Percentiles rank a stretch among this genome's conserved stretches.
Conservation (phyloP, 2,113 vertebrate genomes). For the Haemorhous mexicanus region DNA sequence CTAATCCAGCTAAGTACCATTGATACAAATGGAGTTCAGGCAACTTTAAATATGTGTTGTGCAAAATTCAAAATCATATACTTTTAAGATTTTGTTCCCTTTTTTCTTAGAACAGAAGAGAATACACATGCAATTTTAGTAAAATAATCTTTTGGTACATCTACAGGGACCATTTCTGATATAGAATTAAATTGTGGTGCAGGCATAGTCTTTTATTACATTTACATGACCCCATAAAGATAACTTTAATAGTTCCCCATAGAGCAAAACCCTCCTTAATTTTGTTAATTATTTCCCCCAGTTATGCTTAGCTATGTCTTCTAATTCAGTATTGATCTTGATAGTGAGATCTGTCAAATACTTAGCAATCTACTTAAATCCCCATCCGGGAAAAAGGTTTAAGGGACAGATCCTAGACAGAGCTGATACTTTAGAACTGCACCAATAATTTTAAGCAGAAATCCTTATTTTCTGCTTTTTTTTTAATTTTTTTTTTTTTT, state of each 20-base stretch:
- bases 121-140: slow-evolving; percentile 64
- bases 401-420: slow-evolving; percentile 40
- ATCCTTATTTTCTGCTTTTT: not conserved
- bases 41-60: not conserved
- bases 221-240: slow-evolving; percentile 82
- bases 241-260: slow-evolving; percentile 77
- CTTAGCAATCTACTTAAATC: slow-evolving; percentile 72
- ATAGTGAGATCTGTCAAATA: slow-evolving; percentile 71
- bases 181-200: slow-evolving; percentile 77
- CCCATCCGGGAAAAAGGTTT: slow-evolving; percentile 43
- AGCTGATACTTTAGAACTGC: slow-evolving; percentile 39
- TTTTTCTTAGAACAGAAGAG: slow-evolving; percentile 22
- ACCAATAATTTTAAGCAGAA: slow-evolving; percentile 25
- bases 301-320: slow-evolving; percentile 78
- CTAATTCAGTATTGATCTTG: slow-evolving; percentile 80
- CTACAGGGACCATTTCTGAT: slow-evolving; percentile 76
- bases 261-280: slow-evolving; percentile 75
- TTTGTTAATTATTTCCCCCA: slow-evolving; percentile 82
- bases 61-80: slow-evolving; percentile 20
- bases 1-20: not conserved
- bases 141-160: slow-evolving; percentile 71
- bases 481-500: not conserved
- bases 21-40: not conserved
- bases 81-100: slow-evolving; percentile 26
- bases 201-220: slow-evolving; percentile 77